Base-by-base conservation (phyloP, 35 echinoderm and acorn worm species). In the Heliocidaris erythrogramma region DNA sequence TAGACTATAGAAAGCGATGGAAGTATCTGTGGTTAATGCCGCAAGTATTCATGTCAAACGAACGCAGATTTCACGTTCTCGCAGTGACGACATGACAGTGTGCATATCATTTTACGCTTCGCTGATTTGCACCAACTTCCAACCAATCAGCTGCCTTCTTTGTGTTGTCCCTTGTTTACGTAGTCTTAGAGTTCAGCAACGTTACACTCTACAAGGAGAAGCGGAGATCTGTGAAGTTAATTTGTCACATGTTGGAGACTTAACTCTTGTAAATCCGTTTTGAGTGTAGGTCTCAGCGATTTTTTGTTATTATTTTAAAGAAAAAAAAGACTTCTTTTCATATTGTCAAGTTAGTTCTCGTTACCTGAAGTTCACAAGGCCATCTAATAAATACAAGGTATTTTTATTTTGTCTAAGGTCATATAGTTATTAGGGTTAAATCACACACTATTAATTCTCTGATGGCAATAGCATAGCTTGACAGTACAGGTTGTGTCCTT, bases 21-120 rank as follows among this genome's bases (percentile, higher is more conserved):
- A 13, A 13, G 11, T 56, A 1, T 56, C 14, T 56, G 10, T 42
- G 35, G 35, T 42, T 42, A 42, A 42, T 42, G 35, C 35, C 35
- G 35, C 35, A 2, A 56, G 52, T 13, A 56, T 56, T 56, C 52
- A 56, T 10, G 52, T 56, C 14, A 13, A 9, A 10, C 52, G 4
- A 71, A 78, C 65, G 17, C 8, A 78, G 21, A 7, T 78, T 78
- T 21, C 65, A 78, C 65, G 65, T 78, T 78, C 8, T n/a, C n/a
- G 18, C 65, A 29, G 18, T n/a, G 65, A 27, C 27, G 65, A 78
- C 18, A 78, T n/a, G 21, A 6, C 65, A n/a, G 65, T 78, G 65
- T 78, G 65, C 65, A 78, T 78, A 78, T 78, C 65, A 78, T 78
- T 78, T 78, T 78, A 78, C 65, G 65, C 65, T 78, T 78, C 65